These are phyloP conservation scores for Tribolium madens DNA, from an alignment of 1,140 invertebrate genomes.

Conservation along the genomic window DNA sequence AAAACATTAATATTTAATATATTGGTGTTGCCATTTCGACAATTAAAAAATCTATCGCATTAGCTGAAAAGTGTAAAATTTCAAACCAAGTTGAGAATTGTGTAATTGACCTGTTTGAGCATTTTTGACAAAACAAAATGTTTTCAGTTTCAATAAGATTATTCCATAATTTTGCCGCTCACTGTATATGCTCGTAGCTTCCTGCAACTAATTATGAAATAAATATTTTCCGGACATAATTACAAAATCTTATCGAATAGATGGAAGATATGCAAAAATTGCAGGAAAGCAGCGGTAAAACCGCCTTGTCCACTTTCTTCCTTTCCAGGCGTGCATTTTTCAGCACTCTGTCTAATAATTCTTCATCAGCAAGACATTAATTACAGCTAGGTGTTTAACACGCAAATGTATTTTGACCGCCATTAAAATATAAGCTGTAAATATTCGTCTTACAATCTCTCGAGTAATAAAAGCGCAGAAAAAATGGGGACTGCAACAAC, in stretches of 20 bases:
- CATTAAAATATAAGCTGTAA: neutral
- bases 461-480: slow-evolving; percentile 1
- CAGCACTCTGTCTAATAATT: slow-evolving; percentile 1
- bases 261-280: neutral
- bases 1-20: too few species aligned
- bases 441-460: neutral
- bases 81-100: too few species aligned
- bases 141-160: too few species aligned
- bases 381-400: slow-evolving; percentile 8
- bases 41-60: too few species aligned
- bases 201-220: neutral
- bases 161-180: too few species aligned
- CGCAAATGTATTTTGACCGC: slow-evolving; percentile 7
- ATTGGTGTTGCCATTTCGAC: too few species aligned
- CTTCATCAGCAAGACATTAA: neutral
- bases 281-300: slow-evolving; percentile 12
- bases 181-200: too few species aligned
- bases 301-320: neutral
- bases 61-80: too few species aligned
- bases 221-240: neutral
- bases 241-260: neutral
- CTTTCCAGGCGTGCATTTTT: neutral
- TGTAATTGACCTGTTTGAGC: too few species aligned
- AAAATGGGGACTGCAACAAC: neutral
- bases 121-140: too few species aligned